Conservation (phyloP, 1,140 invertebrate species). For the Plectus sambesii region DNA sequence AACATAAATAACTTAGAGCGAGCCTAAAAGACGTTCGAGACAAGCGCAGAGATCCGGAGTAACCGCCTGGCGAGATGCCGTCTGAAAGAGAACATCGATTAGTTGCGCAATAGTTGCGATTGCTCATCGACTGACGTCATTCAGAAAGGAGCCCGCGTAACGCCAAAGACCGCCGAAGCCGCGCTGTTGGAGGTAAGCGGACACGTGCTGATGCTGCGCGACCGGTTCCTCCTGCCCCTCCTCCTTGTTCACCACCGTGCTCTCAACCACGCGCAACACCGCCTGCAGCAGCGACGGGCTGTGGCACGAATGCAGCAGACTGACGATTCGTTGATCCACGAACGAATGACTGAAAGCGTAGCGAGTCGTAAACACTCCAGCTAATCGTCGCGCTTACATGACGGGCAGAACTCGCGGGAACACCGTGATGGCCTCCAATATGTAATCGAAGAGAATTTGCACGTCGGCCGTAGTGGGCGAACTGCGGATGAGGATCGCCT, state of each 20-base stretch:
- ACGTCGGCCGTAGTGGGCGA: slow-evolving; percentile 21
- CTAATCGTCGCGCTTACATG: too few species aligned
- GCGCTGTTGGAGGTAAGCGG: slow-evolving; percentile 17
- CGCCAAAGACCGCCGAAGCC: slow-evolving; percentile 20
- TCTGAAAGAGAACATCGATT: slow-evolving; percentile 13
- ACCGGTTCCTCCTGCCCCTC: slow-evolving; percentile 12
- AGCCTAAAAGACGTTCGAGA: slow-evolving; percentile 20
- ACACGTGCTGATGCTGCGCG: slow-evolving; percentile 20
- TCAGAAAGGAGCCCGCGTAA: slow-evolving; percentile 17
- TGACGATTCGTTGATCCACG: slow-evolving; percentile 19
- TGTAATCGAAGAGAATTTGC: slow-evolving; percentile 15
- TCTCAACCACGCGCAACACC: slow-evolving; percentile 19
- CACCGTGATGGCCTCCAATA: slow-evolving; percentile 18
- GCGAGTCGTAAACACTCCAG: too few species aligned
- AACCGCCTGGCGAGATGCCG: slow-evolving; percentile 20
- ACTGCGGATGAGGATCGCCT: slow-evolving; percentile 17
- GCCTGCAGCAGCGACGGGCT: slow-evolving; percentile 15
- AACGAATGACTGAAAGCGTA: too few species aligned
- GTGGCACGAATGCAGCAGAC: slow-evolving; percentile 19
- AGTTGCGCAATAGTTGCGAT: neutral
- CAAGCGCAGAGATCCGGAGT: slow-evolving; percentile 20
- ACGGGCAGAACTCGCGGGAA: slow-evolving; percentile 20
- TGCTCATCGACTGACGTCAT: slow-evolving; percentile 18
- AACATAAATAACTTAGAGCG: slow-evolving; percentile 5
- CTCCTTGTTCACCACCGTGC: slow-evolving; percentile 14